A percentile compares a stretch with the other conserved stretches of the same genome.
Evolutionary conservation across 2,797 vertebrate species (phyloP).

Genomic region (Bradypus variegatus): DNA sequence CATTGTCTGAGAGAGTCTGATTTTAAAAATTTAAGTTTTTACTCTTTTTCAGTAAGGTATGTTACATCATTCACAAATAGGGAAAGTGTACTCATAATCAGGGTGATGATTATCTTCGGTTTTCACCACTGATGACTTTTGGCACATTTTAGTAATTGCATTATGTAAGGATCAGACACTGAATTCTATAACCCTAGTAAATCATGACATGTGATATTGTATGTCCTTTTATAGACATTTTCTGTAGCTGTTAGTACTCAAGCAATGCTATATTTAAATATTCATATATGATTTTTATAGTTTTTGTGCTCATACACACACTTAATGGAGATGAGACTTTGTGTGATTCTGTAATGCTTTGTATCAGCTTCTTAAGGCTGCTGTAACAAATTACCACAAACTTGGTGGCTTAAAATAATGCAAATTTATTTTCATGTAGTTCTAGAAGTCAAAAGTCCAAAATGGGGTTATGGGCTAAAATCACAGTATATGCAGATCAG

Average conservation of each 20-base stretch:
- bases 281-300: slow-evolving; percentile 13
- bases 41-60: neutral
- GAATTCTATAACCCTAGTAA: neutral
- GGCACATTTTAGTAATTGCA: neutral
- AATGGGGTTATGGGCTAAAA: neutral
- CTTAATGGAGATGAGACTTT: neutral
- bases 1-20: neutral
- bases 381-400: neutral
- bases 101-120: neutral
- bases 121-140: neutral
- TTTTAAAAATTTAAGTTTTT: neutral
- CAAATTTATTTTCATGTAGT: neutral
- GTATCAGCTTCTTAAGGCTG: neutral
- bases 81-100: neutral
- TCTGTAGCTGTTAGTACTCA: neutral
- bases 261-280: neutral
- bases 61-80: neutral
- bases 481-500: neutral
- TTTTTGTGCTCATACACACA: neutral
- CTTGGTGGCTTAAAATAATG: neutral
- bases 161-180: neutral
- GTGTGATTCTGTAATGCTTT: neutral
- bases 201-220: neutral
- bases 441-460: neutral
- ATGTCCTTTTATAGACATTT: neutral